Base-by-base conservation (phyloP, 1,140 invertebrate species). In the Apis laboriosa region DNA sequence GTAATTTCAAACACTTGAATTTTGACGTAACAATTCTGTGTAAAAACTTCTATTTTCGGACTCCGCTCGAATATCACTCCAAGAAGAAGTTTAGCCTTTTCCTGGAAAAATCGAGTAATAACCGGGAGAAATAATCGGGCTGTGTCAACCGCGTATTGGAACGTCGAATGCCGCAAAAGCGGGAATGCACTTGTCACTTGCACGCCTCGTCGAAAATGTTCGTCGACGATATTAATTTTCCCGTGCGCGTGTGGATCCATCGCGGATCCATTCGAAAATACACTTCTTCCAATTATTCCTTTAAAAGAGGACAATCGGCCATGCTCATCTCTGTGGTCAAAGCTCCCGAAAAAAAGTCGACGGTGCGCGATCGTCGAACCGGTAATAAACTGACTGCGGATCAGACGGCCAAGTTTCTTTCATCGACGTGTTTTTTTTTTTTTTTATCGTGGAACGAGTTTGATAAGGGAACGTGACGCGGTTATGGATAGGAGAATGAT, bases 121-220 rank as follows among this genome's bases (percentile, higher is more conserved):
- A 88, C 86, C 77, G 71, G 83, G 80, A 81, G 89, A 89, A 89
- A 89, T 87, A 89, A 89, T 89, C 85, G 84, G 77, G 53, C 87
- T 58, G 51, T 60, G 51, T 55, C 60, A 77, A 53, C 88, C 64
- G 55, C 75, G 58, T 89, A 90, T 90, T 88, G 88, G 81, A 90
- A 89, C 82, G 88, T 87, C 88, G 86, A 78, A 77, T 85, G 68
- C 84, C 83, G 72, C 83, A 88, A 85, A 88, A 85, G 75, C 83
- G 28, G 24, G 34, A 83, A 67, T 77, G 87, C 83, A 66, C 76
- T 85, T 88, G 87, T 88, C 87, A 88, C 72, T 85, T 85, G 87
- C 87, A 88, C 87, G 80, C 86, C 72, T 71, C 80, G 80, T 85
- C 86, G 87, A 88, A 87, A 43, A 88, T 58, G 83, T 85, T 78